Conservation (phyloP, 2,113 vertebrate species). For the Mesembrinibis cayennensis region DNA sequence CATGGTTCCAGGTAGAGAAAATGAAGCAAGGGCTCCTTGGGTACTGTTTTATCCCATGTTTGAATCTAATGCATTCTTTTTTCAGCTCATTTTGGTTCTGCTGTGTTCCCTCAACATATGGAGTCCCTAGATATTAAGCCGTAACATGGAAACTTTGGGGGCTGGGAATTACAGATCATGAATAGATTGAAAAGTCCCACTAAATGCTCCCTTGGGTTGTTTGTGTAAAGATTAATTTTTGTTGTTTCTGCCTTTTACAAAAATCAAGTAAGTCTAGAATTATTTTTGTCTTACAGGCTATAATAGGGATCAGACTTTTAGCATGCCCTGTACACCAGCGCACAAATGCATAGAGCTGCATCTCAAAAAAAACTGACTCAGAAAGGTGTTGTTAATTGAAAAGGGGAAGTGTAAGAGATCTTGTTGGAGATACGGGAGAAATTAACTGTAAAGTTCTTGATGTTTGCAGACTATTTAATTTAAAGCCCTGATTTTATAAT, state of each 20-base stretch:
- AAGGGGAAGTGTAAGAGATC: conserved; percentile 55
- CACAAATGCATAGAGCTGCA: conserved; percentile 24
- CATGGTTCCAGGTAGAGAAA: conserved; percentile 80
- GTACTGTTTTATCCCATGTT: conserved; percentile 68
- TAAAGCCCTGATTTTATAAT: conserved; percentile 14
- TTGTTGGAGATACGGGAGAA: conserved; percentile 22
- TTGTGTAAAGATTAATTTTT: conserved; percentile 73
- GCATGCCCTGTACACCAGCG: background rate
- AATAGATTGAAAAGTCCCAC: conserved; percentile 81
- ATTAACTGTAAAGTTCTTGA: conserved; percentile 52
- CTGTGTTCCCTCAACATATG: conserved; percentile 82
- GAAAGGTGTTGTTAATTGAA: conserved; percentile 67
- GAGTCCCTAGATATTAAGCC: conserved; percentile 75
- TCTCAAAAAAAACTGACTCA: background rate
- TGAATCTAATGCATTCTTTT: conserved; percentile 74
- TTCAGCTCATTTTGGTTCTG: conserved; percentile 78
- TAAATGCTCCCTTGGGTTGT: conserved; percentile 75
- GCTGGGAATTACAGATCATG: conserved; percentile 78
- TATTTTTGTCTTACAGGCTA: conserved; percentile 58
- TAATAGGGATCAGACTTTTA: conserved; percentile 60
- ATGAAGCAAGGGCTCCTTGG: conserved; percentile 74
- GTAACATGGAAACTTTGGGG: conserved; percentile 76
- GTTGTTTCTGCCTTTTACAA: conserved; percentile 70
- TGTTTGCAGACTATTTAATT: conserved; percentile 38
- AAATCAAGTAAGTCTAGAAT: conserved; percentile 70